Percentiles rank a stretch among this genome's conserved stretches.
These are phyloP conservation scores for Rhorus exstirpatorius DNA, from an alignment of 2,888 invertebrate species.

Conservation along the genomic window DNA sequence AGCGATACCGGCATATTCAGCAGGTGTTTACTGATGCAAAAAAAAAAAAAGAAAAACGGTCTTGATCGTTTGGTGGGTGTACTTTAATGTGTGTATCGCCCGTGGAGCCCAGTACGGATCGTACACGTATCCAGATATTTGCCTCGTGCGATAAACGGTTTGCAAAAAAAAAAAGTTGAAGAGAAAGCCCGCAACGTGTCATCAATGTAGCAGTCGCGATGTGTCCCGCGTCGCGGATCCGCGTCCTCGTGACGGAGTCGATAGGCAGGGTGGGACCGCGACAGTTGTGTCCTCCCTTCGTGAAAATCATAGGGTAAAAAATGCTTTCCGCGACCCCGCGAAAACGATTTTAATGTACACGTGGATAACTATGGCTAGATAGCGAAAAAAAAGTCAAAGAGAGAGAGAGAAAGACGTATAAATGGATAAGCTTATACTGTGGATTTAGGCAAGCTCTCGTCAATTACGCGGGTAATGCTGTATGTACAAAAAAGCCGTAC, in stretches of 20 bases:
- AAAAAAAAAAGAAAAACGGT: constrained; percentile 45
- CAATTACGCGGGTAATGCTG: constrained; percentile 43
- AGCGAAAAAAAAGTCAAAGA: constrained; percentile 11
- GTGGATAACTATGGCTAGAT: constrained; percentile 12
- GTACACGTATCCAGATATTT: constrained; percentile 64
- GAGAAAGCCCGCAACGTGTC: constrained; percentile 72
- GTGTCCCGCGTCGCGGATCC: constrained; percentile 55
- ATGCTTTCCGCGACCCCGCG: constrained; percentile 68
- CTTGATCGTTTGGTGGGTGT: constrained; percentile 64
- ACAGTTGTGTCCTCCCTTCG: constrained; percentile 71
- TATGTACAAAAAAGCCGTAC: constrained; percentile 13
- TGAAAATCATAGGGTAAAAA: constrained; percentile 75
- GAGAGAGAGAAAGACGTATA: constrained; percentile 20
- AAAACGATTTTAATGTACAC: constrained; percentile 62
- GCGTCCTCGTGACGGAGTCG: constrained; percentile 64
- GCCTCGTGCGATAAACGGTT: constrained; percentile 61
- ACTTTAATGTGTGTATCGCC: constrained; percentile 62
- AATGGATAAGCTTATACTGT: constrained; percentile 7
- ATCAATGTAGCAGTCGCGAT: constrained; percentile 65
- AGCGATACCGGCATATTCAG: constrained; percentile 45
- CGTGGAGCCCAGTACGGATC: constrained; percentile 17
- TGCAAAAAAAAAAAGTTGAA: constrained; percentile 64
- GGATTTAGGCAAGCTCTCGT: constrained; percentile 42
- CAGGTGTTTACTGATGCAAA: constrained; percentile 29
- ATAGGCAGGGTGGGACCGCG: constrained; percentile 64